These are phyloP conservation scores for Cephus rjabovi DNA, from an alignment of 2,888 invertebrate genomes.

Conservation along the genomic window DNA sequence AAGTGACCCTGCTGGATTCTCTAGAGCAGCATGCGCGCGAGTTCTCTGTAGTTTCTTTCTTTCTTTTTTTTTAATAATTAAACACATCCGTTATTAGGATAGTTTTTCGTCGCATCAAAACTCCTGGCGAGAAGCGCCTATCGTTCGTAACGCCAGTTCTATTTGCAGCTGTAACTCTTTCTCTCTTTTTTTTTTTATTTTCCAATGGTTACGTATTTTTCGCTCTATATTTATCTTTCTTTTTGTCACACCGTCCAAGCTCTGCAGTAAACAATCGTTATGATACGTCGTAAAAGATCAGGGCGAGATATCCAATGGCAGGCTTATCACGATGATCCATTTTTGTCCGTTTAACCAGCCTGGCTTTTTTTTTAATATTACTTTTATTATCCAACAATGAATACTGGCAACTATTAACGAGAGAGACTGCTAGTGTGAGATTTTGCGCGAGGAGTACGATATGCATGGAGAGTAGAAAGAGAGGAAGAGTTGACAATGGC, in stretches of 20 bases:
- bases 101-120: neutral
- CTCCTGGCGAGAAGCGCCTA: neutral
- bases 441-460: neutral
- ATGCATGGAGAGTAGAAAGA: slow-evolving; percentile 15
- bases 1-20: neutral
- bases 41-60: neutral
- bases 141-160: neutral
- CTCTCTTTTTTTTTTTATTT: neutral
- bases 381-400: neutral
- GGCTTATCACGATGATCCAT: neutral
- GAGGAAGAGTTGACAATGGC: slow-evolving; percentile 19
- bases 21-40: neutral
- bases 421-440: neutral
- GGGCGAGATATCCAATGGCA: neutral
- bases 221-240: neutral
- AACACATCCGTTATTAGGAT: neutral
- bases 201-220: neutral
- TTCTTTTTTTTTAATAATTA: neutral
- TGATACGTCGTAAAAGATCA: neutral
- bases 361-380: neutral
- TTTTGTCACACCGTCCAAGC: neutral
- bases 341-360: neutral
- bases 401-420: neutral
- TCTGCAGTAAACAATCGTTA: neutral
- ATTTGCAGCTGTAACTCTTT: neutral